phyloP scores from a whole-genome alignment of 2,113 vertebrate genomes.

The pig (Sus scrofa) region DNA sequence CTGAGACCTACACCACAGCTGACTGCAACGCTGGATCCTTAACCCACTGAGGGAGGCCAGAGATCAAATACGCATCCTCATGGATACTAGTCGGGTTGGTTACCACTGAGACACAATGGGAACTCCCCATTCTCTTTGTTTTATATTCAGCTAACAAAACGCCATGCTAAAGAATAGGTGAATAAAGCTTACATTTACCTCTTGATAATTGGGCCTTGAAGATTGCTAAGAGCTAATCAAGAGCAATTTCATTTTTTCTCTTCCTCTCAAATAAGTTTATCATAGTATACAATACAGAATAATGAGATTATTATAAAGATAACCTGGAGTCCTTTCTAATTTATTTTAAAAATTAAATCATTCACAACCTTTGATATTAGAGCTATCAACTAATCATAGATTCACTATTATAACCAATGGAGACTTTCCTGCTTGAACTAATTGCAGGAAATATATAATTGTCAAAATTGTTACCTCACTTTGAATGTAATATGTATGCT shows the following conservation, averaged over 20 bases:
- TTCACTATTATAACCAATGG: not conserved
- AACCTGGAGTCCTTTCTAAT: conserved; percentile 24
- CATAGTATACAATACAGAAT: not conserved
- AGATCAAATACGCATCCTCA: too few relatives aligned
- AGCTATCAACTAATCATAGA: conserved; percentile 34
- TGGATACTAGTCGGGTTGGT: too few relatives aligned
- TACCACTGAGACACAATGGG: too few relatives aligned
- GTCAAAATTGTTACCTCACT: not conserved
- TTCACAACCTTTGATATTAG: conserved; percentile 21
- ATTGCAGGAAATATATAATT: not conserved
- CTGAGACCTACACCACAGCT: too few relatives aligned
- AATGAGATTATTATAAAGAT: not conserved
- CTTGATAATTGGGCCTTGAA: not conserved
- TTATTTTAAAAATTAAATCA: conserved; percentile 32
- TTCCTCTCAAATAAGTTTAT: not conserved
- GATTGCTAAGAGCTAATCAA: not conserved
- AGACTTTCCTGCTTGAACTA: not conserved
- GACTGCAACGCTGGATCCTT: too few relatives aligned
- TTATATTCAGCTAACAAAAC: conserved; percentile 15
- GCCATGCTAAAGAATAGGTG: not conserved
- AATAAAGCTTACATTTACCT: not conserved
- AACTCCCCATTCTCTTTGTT: not conserved
- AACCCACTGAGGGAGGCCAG: too few relatives aligned
- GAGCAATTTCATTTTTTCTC: not conserved
- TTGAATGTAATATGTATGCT: not conserved